These are phyloP conservation scores for Heliconius sara DNA, from an alignment of 2,888 invertebrate genomes.

Conservation along the genomic window DNA sequence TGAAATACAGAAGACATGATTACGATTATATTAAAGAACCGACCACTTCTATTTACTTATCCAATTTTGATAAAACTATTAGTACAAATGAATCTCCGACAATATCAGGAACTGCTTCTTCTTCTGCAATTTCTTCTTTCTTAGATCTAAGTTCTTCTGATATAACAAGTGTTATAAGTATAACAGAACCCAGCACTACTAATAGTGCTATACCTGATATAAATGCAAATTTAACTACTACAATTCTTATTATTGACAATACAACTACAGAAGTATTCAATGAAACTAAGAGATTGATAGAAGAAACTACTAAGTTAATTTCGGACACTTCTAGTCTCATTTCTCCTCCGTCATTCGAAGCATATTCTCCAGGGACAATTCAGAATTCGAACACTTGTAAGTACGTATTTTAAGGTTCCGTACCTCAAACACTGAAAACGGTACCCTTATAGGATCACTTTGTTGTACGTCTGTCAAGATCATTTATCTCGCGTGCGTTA, in stretches of 20 bases:
- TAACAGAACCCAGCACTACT: not conserved
- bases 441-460: too few relatives aligned
- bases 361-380: constrained; percentile 5
- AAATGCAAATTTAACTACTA: not conserved
- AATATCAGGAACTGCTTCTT: not conserved
- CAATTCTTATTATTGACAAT: not conserved
- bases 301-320: not conserved
- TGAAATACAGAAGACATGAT: constrained; percentile 21
- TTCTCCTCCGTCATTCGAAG: constrained; percentile 16
- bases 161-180: not conserved
- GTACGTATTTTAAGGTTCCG: constrained; percentile 13
- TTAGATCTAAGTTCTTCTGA: not conserved
- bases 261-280: not conserved
- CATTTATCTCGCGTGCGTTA: too few relatives aligned
- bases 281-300: constrained; percentile 15
- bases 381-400: not conserved
- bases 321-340: not conserved
- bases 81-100: not conserved
- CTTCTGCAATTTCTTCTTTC: not conserved
- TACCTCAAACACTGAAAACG: not conserved
- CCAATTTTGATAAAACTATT: not conserved
- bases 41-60: constrained; percentile 11
- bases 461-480: too few relatives aligned
- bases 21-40: constrained; percentile 31
- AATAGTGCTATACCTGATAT: not conserved